Percentiles rank a stretch among this genome's conserved stretches.
Conservation (phyloP, 2,113 vertebrate genomes). For the Bettongia penicillata region DNA sequence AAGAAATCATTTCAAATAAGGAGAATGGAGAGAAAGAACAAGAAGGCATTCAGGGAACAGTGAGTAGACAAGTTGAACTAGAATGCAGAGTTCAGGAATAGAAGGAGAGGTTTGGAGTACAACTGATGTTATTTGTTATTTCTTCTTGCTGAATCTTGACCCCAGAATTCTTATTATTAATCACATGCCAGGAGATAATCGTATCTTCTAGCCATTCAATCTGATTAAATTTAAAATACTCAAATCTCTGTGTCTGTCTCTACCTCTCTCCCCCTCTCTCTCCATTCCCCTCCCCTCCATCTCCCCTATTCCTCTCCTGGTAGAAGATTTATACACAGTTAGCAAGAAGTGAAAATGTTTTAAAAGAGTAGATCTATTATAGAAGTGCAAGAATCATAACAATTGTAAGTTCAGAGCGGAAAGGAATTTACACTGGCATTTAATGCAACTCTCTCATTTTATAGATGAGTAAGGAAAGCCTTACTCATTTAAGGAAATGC, state of each 20-base stretch:
- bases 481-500: neutral
- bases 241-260: neutral
- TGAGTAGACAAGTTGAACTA: neutral
- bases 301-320: neutral
- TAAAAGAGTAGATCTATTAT: constrained; percentile 16
- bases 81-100: neutral
- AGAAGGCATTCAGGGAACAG: neutral
- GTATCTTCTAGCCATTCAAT: constrained; percentile 5
- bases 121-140: constrained; percentile 5
- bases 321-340: constrained; percentile 30
- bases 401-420: neutral
- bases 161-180: constrained; percentile 22
- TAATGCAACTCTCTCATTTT: neutral
- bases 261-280: neutral
- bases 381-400: neutral
- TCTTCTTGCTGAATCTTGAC: constrained; percentile 27
- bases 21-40: neutral
- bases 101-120: neutral
- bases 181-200: constrained; percentile 13
- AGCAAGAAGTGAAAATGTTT: constrained; percentile 12
- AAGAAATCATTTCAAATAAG: neutral
- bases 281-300: neutral
- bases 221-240: constrained; percentile 46
- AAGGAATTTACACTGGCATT: neutral
- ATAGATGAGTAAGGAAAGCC: neutral